A percentile compares a stretch with the other conserved stretches of the same genome.
These are phyloP conservation scores for Pheosia gnoma DNA, from an alignment of 2,888 invertebrate species.

Conservation along the genomic window DNA sequence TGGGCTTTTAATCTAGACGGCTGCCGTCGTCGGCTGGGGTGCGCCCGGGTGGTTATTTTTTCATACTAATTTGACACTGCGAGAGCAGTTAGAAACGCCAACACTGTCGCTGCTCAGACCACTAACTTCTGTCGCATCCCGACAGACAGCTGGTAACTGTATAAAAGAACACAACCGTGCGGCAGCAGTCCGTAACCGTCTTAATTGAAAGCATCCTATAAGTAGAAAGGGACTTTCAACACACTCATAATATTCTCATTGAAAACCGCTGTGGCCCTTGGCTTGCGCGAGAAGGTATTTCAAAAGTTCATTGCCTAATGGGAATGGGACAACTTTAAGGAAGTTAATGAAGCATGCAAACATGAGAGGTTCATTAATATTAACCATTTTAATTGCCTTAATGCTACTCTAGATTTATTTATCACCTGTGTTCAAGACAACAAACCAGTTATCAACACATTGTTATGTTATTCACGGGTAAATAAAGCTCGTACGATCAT, in stretches of 20 bases:
- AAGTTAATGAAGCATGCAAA: not conserved
- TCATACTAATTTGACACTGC: too few relatives aligned
- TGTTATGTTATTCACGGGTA: not conserved
- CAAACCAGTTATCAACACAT: not conserved
- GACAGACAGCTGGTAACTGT: too few relatives aligned
- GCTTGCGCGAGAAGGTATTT: constrained; percentile 1
- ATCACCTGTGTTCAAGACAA: not conserved
- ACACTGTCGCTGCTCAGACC: too few relatives aligned
- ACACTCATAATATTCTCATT: not conserved
- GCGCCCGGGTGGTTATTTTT: too few relatives aligned
- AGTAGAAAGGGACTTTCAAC: not conserved
- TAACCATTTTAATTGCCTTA: not conserved
- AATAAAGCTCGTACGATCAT: not conserved
- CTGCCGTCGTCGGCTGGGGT: too few relatives aligned
- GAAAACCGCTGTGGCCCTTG: constrained; percentile 2
- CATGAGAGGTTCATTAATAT: not conserved
- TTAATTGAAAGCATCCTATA: not conserved
- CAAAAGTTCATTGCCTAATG: not conserved
- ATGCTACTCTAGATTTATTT: not conserved
- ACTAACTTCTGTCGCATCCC: too few relatives aligned
- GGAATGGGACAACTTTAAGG: not conserved
- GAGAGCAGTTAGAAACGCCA: too few relatives aligned
- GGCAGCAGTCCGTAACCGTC: too few relatives aligned
- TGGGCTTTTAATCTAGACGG: too few relatives aligned
- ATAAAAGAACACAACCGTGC: too few relatives aligned